Conservation (phyloP, 1,140 invertebrate genomes). For the Pissodes strobi region DNA sequence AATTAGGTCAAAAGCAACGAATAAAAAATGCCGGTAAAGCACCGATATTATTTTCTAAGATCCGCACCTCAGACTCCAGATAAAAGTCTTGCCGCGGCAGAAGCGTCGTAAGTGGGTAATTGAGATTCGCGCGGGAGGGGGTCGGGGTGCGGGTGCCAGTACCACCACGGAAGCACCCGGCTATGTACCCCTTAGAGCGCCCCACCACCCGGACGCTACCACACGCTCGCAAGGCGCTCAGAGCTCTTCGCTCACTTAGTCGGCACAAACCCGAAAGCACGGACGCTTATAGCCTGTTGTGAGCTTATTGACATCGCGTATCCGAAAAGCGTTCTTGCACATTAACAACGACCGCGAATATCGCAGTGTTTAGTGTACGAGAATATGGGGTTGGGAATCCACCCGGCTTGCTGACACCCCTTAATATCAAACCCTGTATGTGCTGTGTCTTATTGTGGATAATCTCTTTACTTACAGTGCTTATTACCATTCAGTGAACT, state of each 20-base stretch:
- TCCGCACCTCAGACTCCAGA: not conserved
- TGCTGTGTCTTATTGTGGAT: slow-evolving; percentile 42
- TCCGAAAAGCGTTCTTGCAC: slow-evolving; percentile 29
- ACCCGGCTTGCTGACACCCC: slow-evolving; percentile 30
- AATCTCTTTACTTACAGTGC: not conserved
- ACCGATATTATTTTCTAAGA: slow-evolving; percentile 6
- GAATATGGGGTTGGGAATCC: slow-evolving; percentile 41
- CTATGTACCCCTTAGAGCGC: slow-evolving; percentile 52
- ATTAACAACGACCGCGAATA: slow-evolving; percentile 16
- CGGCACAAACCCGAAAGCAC: slow-evolving; percentile 34
- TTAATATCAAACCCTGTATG: slow-evolving; percentile 31
- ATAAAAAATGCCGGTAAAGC: not conserved
- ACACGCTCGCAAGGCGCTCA: slow-evolving; percentile 38
- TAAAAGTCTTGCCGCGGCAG: not conserved
- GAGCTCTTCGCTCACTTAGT: slow-evolving; percentile 34
- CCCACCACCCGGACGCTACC: slow-evolving; percentile 47
- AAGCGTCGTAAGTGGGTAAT: slow-evolving; percentile 28
- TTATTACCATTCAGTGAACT: slow-evolving; percentile 30
- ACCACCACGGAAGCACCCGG: slow-evolving; percentile 47
- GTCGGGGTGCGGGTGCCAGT: slow-evolving; percentile 32
- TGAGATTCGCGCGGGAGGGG: slow-evolving; percentile 19
- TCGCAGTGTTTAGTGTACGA: slow-evolving; percentile 40
- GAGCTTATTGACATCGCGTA: slow-evolving; percentile 17
- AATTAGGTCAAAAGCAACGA: not conserved
- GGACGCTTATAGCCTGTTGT: slow-evolving; percentile 7